These are phyloP conservation scores for Protobothrops mucrosquamatus DNA, from an alignment of 2,113 vertebrate species.

Conservation along the genomic window DNA sequence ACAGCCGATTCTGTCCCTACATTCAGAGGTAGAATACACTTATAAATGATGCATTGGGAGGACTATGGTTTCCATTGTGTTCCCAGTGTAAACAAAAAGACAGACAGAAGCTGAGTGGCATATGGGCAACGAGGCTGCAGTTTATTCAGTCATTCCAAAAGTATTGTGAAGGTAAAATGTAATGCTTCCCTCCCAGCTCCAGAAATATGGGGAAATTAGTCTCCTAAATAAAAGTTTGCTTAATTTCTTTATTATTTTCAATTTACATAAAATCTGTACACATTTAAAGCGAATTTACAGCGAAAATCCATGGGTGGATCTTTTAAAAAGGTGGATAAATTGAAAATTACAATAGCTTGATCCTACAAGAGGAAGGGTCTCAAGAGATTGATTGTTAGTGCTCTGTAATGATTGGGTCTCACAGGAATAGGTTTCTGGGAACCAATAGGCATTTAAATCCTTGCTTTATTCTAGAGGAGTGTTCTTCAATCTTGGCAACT, in stretches of 20 bases:
- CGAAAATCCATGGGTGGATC: slow-evolving; percentile 3
- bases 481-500: background rate
- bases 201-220: slow-evolving; percentile 37
- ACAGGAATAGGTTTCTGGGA: slow-evolving; percentile 16
- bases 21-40: slow-evolving; percentile 89
- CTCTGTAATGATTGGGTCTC: slow-evolving; percentile 33
- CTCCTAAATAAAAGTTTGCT: slow-evolving; percentile 3
- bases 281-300: background rate
- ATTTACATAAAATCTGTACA: background rate
- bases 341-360: slow-evolving; percentile 26
- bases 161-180: slow-evolving; percentile 72
- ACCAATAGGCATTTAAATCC: slow-evolving; percentile 18
- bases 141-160: slow-evolving; percentile 77
- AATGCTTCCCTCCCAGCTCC: slow-evolving; percentile 44
- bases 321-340: slow-evolving; percentile 13
- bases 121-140: slow-evolving; percentile 78
- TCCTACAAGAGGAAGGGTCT: background rate
- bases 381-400: slow-evolving; percentile 6
- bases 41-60: slow-evolving; percentile 90
- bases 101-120: slow-evolving; percentile 86
- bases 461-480: background rate
- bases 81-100: slow-evolving; percentile 93
- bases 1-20: slow-evolving; percentile 82
- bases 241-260: slow-evolving; percentile 22
- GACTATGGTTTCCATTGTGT: slow-evolving; percentile 89